Evolutionary conservation across 2,113 vertebrate genomes (phyloP).

Genomic region (Tautogolabrus adspersus): DNA sequence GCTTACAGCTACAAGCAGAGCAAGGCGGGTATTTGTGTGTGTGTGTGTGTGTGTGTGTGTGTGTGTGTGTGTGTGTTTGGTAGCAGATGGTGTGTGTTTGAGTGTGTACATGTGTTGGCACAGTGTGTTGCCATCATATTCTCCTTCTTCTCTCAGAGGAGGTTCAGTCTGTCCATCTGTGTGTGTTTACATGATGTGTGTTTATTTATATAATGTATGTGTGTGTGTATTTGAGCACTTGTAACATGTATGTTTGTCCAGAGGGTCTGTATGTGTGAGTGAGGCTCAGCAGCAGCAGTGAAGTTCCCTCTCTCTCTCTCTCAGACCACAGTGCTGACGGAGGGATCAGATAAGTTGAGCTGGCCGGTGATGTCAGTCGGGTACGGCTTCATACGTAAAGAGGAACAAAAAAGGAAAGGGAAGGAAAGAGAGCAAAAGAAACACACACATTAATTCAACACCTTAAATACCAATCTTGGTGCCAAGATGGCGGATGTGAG

Average conservation of each 20-base stretch:
- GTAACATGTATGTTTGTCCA: conserved; percentile 17
- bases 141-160: conserved; percentile 35
- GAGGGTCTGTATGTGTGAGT: conserved; percentile 33
- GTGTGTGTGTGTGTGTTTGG: conserved; percentile 25
- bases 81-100: conserved; percentile 45
- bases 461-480: not conserved
- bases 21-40: conserved; percentile 36
- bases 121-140: conserved; percentile 14
- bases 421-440: conserved; percentile 2
- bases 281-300: conserved; percentile 68
- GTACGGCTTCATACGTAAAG: conserved; percentile 88
- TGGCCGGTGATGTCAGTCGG: conserved; percentile 98
- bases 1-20: conserved; percentile 53
- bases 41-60: conserved; percentile 24
- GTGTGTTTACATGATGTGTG: conserved; percentile 7
- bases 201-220: not conserved
- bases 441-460: conserved; percentile 27
- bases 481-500: not conserved
- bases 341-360: conserved; percentile 98
- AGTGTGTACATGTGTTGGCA: conserved; percentile 33
- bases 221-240: conserved; percentile 26
- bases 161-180: conserved; percentile 15
- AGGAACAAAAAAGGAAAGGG: conserved; percentile 20
- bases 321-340: conserved; percentile 99
- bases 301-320: conserved; percentile 41